Base-by-base conservation (phyloP, 2,888 invertebrate species). In the Eristalis intricaria region DNA sequence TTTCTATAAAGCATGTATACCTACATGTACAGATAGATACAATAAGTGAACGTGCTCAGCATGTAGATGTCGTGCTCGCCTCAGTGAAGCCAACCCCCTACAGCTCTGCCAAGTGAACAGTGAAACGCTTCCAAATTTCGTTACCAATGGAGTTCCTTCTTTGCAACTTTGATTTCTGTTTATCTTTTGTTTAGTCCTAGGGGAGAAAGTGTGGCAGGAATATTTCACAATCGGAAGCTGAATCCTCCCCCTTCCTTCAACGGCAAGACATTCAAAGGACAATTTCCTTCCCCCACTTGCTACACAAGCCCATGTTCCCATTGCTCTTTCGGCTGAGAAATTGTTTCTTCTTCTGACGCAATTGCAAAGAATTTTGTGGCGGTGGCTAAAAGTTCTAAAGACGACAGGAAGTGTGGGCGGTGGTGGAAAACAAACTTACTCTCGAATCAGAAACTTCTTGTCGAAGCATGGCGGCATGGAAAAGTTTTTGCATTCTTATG, bases 31-130 rank as follows among this genome's bases (percentile, higher is more conserved):
- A 38, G 38, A 13, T 38, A 38, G 38, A 38, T 38, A 92, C 92
- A 92, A 92, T 91, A 91, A 92, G 92, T 91, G 90, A 90, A 92
- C 92, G 92, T 92, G 92, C 91, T 91, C 91, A 91, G 92, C 91
- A 92, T 92, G 80, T 89, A 89, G 89, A 89, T 89, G 85, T 87
- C 3, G 13, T 60, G 23, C 26, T 69, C 68, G 83, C 64, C 71
- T 88, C 26, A 60, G 50, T 61, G 63, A 80, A 60, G 78, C 90
- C 84, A 82, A 81, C 75, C 78, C 80, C 76, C 77, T 50, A 74
- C 38, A 83, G 86, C 82, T 84, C 84, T 89, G 89, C 84, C 89
- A 89, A 89, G 89, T 89, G 89, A 89, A 89, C 89, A 88, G 89
- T 89, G 85, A 89, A 89, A 89, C 88, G 85, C 88, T 89, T 89